Evolutionary conservation across 2,797 vertebrate genomes (phyloP), one percentile per base, ranked within the genome.

Genomic region (Lacerta bilineata): DNA sequence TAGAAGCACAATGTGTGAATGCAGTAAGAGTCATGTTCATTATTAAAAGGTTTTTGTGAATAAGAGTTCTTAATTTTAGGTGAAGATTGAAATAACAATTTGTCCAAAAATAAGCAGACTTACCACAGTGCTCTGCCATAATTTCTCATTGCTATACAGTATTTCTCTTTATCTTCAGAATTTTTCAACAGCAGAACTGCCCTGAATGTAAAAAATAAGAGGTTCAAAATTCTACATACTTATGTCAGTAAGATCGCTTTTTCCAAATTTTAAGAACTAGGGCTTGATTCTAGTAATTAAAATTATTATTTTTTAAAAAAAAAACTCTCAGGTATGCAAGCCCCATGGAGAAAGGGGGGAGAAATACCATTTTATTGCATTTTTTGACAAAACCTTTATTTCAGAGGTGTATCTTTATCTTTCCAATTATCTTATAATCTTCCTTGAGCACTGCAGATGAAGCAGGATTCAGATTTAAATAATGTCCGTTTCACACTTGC

Each of bases 71-170:
- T 80, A 71, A 29, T 89, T 46, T 75, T 43, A 66, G 17, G 50
- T 20, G 36, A 69, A 72, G 10, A 18, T 10, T 74, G 18, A 17
- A 8, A 87, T 90, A 76, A 80, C 5, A 11, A 0, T 25, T 43
- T 84, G 41, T 18, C 15, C 76, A 64, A n/a, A 83, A 36, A 29
- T 5, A 75, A 46, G 75, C 13, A 1, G 6, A 64, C 95, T 97
- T 98, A 99, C 99, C 98, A 98, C 76, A 99, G 97, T 61, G 97
- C 96, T 81, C 98, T 98, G 78, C 98, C 98, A 46, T 98, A 99
- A 96, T 98, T 97, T 92, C 98, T 97, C 81, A 98, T 89, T 93
- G 98, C 96, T 93, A 94, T 97, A 50, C 95, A 93, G 75, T 98
- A 97, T 88, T 95, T 93, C n/a, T 98, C 97, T 88, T 93, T 90